A percentile compares a stretch with the other conserved stretches of the same genome.
These are phyloP conservation scores for Porites lutea DNA, from an alignment of 64 coral and sea anemone genomes.

Conservation along the genomic window DNA sequence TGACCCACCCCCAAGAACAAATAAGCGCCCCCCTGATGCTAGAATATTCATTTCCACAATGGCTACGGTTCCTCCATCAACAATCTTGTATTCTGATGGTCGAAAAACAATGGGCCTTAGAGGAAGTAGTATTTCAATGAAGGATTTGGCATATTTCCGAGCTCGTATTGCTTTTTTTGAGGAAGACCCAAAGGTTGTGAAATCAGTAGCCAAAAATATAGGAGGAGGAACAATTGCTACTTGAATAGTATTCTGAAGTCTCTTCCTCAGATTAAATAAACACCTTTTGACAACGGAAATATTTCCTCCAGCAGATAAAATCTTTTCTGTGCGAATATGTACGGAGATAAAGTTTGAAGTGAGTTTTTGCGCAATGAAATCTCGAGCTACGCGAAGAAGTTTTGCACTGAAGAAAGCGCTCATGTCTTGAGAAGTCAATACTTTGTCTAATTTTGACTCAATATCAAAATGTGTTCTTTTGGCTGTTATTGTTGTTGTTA, in stretches of 20 bases:
- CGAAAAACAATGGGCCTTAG: slow-evolving; percentile 50
- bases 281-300: slow-evolving; percentile 74
- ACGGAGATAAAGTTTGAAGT: slow-evolving; percentile 72
- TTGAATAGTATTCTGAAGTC: not conserved
- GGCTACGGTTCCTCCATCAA: slow-evolving; percentile 81
- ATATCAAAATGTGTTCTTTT: slow-evolving; percentile 71
- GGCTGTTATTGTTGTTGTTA: not conserved
- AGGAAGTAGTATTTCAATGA: slow-evolving; percentile 55
- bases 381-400: slow-evolving; percentile 72
- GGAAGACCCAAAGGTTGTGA: slow-evolving; percentile 73
- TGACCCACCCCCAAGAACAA: slow-evolving; percentile 82
- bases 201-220: slow-evolving; percentile 7
- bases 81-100: slow-evolving; percentile 47
- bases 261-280: slow-evolving; percentile 50
- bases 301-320: slow-evolving; percentile 71
- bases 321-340: slow-evolving; percentile 78
- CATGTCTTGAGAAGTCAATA: slow-evolving; percentile 34
- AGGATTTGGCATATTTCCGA: slow-evolving; percentile 23
- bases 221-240: too few species aligned
- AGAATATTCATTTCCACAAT: slow-evolving; percentile 98
- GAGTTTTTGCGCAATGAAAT: slow-evolving; percentile 65
- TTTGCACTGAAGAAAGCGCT: slow-evolving; percentile 53
- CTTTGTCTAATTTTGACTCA: slow-evolving; percentile 35
- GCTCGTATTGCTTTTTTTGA: slow-evolving; percentile 29
- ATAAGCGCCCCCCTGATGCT: slow-evolving; percentile 65